These are phyloP conservation scores for Ancistrus triradiatus DNA, from an alignment of 2,113 vertebrate species.

Conservation along the genomic window DNA sequence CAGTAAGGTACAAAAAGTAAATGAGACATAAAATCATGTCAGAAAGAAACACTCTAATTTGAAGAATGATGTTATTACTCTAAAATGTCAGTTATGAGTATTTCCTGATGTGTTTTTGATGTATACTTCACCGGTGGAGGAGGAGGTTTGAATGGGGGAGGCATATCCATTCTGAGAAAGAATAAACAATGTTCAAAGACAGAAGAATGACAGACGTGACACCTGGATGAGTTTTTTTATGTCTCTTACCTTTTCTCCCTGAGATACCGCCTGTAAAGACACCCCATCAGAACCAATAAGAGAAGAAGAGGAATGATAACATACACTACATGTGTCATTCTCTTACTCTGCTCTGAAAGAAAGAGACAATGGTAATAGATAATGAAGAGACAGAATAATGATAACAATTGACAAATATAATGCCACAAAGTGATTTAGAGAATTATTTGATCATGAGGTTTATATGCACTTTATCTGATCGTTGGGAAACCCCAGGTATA, in stretches of 20 bases:
- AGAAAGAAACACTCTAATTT: neutral
- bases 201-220: neutral
- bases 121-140: conserved; percentile 66
- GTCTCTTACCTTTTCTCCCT: conserved; percentile 49
- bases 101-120: conserved; percentile 24
- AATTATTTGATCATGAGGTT: too few relatives aligned
- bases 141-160: conserved; percentile 68
- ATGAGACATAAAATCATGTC: too few relatives aligned
- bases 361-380: neutral
- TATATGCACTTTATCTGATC: too few relatives aligned
- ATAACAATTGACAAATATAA: too few relatives aligned
- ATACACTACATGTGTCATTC: neutral
- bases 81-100: conserved; percentile 29
- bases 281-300: conserved; percentile 28
- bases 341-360: neutral
- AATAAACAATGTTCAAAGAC: conserved; percentile 10
- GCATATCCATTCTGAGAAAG: conserved; percentile 55
- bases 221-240: neutral
- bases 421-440: too few relatives aligned
- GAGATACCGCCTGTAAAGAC: conserved; percentile 50
- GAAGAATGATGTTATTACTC: conserved; percentile 8
- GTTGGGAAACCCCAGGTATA: too few relatives aligned
- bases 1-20: too few relatives aligned
- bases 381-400: too few relatives aligned
- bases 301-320: conserved; percentile 34